Percentiles rank a stretch among this genome's conserved stretches.
These are phyloP conservation scores for Ferrisia virgata DNA, from an alignment of 2,888 invertebrate species.

Conservation along the genomic window DNA sequence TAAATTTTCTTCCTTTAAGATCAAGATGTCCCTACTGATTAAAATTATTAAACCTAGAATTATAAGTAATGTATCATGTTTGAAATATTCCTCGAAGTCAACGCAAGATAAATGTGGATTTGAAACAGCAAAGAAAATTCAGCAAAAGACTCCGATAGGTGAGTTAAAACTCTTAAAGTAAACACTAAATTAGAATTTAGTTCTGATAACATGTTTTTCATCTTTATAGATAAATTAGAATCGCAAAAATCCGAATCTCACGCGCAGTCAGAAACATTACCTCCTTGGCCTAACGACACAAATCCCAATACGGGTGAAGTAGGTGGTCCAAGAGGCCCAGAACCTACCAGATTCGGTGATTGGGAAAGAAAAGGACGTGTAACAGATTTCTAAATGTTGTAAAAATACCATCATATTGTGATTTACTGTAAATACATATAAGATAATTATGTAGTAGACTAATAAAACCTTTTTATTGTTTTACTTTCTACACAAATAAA, in stretches of 20 bases:
- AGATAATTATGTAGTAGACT: neutral
- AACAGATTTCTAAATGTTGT: slow-evolving; percentile 75
- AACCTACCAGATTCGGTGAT: slow-evolving; percentile 98
- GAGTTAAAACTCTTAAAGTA: no score
- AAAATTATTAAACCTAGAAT: neutral
- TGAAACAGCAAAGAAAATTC: neutral
- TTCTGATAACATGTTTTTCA: neutral
- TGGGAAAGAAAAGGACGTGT: slow-evolving; percentile 99
- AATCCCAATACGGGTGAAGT: slow-evolving; percentile 94
- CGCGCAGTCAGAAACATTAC: slow-evolving; percentile 78
- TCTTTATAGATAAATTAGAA: slow-evolving; percentile 68
- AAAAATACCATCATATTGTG: neutral
- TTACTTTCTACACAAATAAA: neutral
- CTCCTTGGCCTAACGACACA: slow-evolving; percentile 78
- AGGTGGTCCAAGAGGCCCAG: slow-evolving; percentile 93
- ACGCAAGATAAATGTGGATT: neutral
- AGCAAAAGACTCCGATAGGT: slow-evolving; percentile 30
- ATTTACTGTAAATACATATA: neutral
- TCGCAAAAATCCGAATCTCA: slow-evolving; percentile 67
- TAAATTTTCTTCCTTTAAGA: neutral
- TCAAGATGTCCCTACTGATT: neutral
- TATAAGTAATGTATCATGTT: neutral
- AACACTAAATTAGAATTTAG: neutral
- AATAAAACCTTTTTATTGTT: neutral
- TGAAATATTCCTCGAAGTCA: neutral